These are phyloP conservation scores for Jacana jacana DNA, from an alignment of 2,113 vertebrate species.

Conservation along the genomic window DNA sequence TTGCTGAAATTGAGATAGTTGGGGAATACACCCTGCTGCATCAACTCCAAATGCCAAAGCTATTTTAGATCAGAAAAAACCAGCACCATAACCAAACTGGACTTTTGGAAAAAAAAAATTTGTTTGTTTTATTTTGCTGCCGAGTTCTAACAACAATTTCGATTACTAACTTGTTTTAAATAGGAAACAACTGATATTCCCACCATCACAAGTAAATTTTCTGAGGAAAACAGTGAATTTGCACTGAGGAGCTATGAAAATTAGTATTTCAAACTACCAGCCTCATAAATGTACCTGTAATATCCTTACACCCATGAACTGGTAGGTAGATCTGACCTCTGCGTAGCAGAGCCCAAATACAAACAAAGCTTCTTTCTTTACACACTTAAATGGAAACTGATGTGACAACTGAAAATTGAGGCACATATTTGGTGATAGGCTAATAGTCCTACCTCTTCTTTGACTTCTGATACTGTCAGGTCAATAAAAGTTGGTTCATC, in stretches of 20 bases:
- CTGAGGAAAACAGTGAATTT: background rate
- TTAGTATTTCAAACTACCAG: background rate
- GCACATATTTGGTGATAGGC: background rate
- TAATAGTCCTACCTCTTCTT: slow-evolving; percentile 85
- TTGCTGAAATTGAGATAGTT: background rate
- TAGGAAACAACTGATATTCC: background rate
- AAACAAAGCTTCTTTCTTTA: background rate
- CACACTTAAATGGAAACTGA: background rate
- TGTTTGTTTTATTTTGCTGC: background rate
- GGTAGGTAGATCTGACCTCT: background rate
- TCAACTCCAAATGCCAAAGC: background rate
- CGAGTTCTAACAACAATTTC: background rate
- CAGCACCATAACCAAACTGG: background rate
- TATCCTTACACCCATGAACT: background rate
- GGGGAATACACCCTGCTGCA: background rate
- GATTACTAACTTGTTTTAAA: background rate
- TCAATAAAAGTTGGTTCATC: slow-evolving; percentile 90
- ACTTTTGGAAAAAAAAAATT: background rate
- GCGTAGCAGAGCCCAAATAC: background rate
- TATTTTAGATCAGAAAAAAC: background rate
- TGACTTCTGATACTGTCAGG: slow-evolving; percentile 85
- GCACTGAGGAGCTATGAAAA: background rate
- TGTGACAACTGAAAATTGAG: background rate
- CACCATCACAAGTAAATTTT: rapidly evolving
- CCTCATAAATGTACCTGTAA: background rate